A percentile compares a stretch with the other conserved stretches of the same genome.
Conservation (phyloP, 2,113 vertebrate species). For the Seriola aureovittata region DNA sequence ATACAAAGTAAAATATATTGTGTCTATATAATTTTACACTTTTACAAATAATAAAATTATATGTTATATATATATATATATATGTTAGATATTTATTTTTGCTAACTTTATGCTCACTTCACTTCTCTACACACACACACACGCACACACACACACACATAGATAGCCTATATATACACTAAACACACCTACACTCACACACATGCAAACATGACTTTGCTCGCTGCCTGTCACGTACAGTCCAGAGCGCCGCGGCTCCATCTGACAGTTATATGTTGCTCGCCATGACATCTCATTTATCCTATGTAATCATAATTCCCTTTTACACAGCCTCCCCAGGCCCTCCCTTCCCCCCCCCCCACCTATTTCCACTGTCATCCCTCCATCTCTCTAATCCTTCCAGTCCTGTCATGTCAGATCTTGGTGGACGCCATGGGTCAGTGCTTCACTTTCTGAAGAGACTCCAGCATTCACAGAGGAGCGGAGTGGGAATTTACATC, state of each 20-base stretch:
- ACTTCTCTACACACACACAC: no score
- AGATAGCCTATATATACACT: no score
- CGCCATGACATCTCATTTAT: constrained; percentile 91
- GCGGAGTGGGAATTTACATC: constrained; percentile 92
- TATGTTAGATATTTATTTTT: no score
- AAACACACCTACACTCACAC: no score
- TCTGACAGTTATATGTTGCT: constrained; percentile 93
- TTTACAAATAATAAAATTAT: neutral
- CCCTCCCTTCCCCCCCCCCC: constrained; percentile 76
- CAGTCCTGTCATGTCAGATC: constrained; percentile 91
- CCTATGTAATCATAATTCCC: constrained; percentile 92
- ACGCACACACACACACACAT: no score
- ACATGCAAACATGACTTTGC: constrained; percentile 56
- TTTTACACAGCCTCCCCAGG: constrained; percentile 90
- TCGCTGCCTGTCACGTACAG: constrained; percentile 87
- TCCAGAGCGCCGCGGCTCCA: constrained; percentile 75
- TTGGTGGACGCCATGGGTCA: constrained; percentile 93
- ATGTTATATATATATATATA: no score
- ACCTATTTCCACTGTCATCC: constrained; percentile 81
- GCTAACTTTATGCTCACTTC: no score
- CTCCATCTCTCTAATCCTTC: constrained; percentile 85
- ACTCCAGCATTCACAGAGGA: constrained; percentile 87
- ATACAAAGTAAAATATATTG: no score
- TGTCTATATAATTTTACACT: neutral
- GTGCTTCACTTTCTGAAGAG: constrained; percentile 87